Conservation (phyloP, 2,888 invertebrate species). For the Ctena decussata region DNA sequence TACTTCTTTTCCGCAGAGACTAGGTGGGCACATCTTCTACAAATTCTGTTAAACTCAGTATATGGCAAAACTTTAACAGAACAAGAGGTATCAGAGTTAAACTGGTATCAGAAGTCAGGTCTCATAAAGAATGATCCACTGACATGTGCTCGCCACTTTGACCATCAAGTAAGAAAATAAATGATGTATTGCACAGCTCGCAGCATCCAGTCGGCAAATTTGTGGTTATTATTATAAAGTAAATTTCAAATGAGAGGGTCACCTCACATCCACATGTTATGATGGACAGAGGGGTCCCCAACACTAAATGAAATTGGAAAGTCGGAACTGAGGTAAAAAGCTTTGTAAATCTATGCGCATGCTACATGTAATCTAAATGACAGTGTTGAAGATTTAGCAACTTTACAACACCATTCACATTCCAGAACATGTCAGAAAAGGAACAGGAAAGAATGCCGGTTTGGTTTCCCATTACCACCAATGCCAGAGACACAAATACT, state of each 20-base stretch:
- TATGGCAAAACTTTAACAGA: slow-evolving; percentile 14
- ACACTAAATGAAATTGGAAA: neutral
- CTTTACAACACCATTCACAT: slow-evolving; percentile 38
- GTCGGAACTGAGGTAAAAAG: neutral
- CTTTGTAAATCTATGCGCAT: neutral
- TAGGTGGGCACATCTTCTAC: slow-evolving; percentile 46
- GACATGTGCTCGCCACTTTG: slow-evolving; percentile 62
- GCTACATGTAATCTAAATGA: slow-evolving; percentile 20
- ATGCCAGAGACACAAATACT: slow-evolving; percentile 42
- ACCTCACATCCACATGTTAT: slow-evolving; percentile 47
- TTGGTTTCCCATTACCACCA: slow-evolving; percentile 57
- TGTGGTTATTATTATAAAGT: slow-evolving; percentile 55
- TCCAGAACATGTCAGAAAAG: slow-evolving; percentile 40
- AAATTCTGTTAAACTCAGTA: slow-evolving; percentile 22
- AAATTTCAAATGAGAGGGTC: slow-evolving; percentile 53
- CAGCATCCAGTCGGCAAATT: slow-evolving; percentile 51
- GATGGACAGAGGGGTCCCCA: slow-evolving; percentile 44
- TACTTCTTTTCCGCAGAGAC: slow-evolving; percentile 57
- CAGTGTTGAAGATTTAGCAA: neutral
- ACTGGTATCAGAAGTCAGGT: slow-evolving; percentile 16
- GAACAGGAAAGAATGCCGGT: slow-evolving; percentile 40
- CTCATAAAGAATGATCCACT: slow-evolving; percentile 42
- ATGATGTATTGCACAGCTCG: neutral
- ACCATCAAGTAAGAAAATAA: slow-evolving; percentile 9
- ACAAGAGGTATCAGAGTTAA: slow-evolving; percentile 7